Evolutionary conservation across 2,797 vertebrate genomes (phyloP), one percentile per base, ranked within the genome.

Genomic region (Tenualosa ilisha): DNA sequence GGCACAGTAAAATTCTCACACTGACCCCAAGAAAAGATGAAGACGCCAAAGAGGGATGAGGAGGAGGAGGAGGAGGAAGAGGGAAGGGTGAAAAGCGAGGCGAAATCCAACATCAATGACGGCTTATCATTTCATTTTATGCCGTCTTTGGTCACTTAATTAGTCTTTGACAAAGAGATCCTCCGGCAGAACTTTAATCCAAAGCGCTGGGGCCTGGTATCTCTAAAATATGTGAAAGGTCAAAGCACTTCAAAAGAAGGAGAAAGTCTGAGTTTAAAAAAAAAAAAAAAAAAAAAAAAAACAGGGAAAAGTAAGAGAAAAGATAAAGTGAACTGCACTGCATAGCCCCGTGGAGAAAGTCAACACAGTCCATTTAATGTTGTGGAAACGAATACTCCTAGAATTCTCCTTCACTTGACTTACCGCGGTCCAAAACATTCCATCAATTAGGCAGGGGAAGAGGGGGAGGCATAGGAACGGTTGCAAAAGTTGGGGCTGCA

Each of bases 131-230:
- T 88, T 91, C 88, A 89, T 93, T 91, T 89, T 84, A 91, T 89
- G 89, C 91, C 93, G 88, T 91, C 91, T 90, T 89, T 95, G 94
- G 93, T 87, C 72, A 89, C 93, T 92, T 93, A 89, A 94, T 94
- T 93, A 94, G 87, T 88, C 92, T 93, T 93, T 91, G 89, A 91
- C 79, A 86, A 92, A 37, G 53, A 79, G 65, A 85, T 84, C 83
- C 56, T 84, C 20, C 22, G 37, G 20, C 43, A 81, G 24, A 43
- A 84, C 63, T 79, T 84, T 89, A 68, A 63, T 56, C 53, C 26
- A 85, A 50, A 53, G 65, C 26, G 81, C 59, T 20, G 53, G 20
- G 13, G n/a, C 56, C 59, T 50, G 81, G 51, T 85, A 85, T 84
- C 79, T 84, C 43, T 63, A 81, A 59, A 51, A 84, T 43, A 12